Evolutionary conservation across 2,113 vertebrate genomes (phyloP).

Genomic region (Indri indri): DNA sequence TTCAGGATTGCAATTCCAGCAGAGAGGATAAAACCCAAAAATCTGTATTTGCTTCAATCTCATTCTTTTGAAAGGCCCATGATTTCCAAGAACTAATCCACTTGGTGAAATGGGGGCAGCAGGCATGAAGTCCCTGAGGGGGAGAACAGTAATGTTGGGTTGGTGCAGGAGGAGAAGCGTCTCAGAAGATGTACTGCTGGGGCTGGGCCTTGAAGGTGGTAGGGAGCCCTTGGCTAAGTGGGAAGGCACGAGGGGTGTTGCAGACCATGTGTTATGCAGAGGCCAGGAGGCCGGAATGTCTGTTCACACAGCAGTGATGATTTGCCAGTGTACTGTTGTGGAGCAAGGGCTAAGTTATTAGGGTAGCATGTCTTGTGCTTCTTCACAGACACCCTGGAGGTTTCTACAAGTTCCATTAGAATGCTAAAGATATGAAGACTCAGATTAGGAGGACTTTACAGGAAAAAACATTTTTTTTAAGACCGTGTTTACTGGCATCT

Average conservation of each 20-base stretch:
- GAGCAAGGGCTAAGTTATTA: neutral
- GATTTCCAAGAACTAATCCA: neutral
- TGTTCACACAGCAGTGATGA: neutral
- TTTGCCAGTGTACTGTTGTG: slow-evolving; percentile 26
- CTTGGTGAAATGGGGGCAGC: neutral
- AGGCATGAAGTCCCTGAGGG: neutral
- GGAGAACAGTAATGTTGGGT: neutral
- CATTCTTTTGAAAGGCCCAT: neutral
- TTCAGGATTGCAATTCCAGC: neutral
- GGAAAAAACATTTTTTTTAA: neutral
- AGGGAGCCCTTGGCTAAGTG: neutral
- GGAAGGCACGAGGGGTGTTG: neutral
- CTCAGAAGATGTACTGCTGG: neutral
- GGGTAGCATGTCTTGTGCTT: neutral
- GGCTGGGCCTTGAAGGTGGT: neutral
- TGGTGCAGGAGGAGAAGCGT: neutral
- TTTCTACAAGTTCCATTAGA: neutral
- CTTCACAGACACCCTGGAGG: neutral
- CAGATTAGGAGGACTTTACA: neutral
- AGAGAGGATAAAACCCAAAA: neutral
- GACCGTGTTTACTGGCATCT: neutral
- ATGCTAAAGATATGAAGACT: neutral
- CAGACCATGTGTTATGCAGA: neutral
- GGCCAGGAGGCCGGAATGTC: neutral
- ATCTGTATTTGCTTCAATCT: neutral